A percentile compares a stretch with the other conserved stretches of the same genome.
Conservation (phyloP, 1,140 invertebrate species). For the Drosophila sucinea region DNA sequence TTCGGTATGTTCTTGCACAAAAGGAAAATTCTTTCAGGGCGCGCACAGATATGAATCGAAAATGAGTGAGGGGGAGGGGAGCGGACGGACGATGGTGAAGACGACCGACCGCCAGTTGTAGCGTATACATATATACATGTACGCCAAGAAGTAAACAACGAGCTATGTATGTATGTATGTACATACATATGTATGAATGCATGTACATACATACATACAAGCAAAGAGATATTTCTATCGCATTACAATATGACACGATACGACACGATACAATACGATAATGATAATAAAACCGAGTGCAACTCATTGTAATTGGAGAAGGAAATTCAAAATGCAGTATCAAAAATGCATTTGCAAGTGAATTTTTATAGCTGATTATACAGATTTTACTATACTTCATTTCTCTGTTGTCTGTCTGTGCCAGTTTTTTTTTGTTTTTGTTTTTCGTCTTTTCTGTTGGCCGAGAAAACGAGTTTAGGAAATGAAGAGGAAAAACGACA, state of each 20-base stretch:
- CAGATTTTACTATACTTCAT: not conserved
- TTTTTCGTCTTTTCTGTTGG: constrained; percentile 50
- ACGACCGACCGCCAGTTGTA: constrained; percentile 30
- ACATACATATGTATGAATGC: constrained; percentile 10
- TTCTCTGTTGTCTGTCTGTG: not conserved
- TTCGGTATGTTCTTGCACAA: constrained; percentile 2
- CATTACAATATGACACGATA: not conserved
- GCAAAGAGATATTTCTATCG: constrained; percentile 13
- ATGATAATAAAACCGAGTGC: not conserved
- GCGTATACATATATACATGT: constrained; percentile 7
- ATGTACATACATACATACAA: not conserved
- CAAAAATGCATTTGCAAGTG: constrained; percentile 4
- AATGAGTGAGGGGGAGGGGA: not conserved
- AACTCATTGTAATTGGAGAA: constrained; percentile 7
- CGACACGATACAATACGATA: constrained; percentile 3
- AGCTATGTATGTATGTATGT: constrained; percentile 23
- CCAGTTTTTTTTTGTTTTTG: constrained; percentile 29
- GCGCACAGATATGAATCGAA: constrained; percentile 10
- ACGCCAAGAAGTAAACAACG: constrained; percentile 48
- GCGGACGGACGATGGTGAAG: not conserved
- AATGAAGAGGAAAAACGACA: constrained; percentile 42
- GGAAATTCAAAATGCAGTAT: constrained; percentile 5
- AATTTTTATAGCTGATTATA: constrained; percentile 19
- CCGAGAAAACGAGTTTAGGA: constrained; percentile 67
- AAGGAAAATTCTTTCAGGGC: constrained; percentile 5